Base-by-base conservation (phyloP, 2,797 vertebrate genomes). In the Hydrolagus colliei region DNA sequence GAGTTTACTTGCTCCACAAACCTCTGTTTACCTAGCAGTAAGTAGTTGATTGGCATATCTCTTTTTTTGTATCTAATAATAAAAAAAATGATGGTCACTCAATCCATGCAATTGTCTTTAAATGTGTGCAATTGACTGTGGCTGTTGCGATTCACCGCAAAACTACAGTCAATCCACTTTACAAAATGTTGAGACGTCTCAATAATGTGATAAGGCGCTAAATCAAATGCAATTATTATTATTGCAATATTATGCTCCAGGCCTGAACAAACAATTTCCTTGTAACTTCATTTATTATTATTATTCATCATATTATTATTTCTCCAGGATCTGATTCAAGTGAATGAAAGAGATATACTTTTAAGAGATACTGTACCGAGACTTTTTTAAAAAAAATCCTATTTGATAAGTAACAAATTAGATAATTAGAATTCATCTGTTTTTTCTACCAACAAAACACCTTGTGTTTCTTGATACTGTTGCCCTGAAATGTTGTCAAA, bases 391-490 rank as follows among this genome's bases (percentile, higher is more conserved):
- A 41, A 52, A 41, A 35, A 52, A 41, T 35, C 9, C 32, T 52
- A 41, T 41, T 71, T 71, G 79, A 84, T 71, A 67, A 67, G 65
- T 9, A 67, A 71, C 65, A 52, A 68, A 84, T 84, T 67, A 84
- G n/a, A 84, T 84, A 14, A 68, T 71, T 41, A 41, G 16, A 41
- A 68, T 84, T n/a, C 12, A 84, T 84, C 79, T 35, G 65, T 32
- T 84, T 41, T 27, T 41, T 84, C 32, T 84, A 27, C 79, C 65
- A 68, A 20, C 79, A 84, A 84, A 68, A 68, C 65, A 41, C 41
- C 41, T 6, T 27, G 22, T 18, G 41, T 65, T 82, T 68, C 65
- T 41, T 20, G n/a, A 84, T 68, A 52, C 79, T 35, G 65, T 68
- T 16, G 32, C 68, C 68, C 68, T 52, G 27, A 63, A 84, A 68